phyloP scores from a whole-genome alignment of 2,888 invertebrate species.

The Apodemia mormo region DNA sequence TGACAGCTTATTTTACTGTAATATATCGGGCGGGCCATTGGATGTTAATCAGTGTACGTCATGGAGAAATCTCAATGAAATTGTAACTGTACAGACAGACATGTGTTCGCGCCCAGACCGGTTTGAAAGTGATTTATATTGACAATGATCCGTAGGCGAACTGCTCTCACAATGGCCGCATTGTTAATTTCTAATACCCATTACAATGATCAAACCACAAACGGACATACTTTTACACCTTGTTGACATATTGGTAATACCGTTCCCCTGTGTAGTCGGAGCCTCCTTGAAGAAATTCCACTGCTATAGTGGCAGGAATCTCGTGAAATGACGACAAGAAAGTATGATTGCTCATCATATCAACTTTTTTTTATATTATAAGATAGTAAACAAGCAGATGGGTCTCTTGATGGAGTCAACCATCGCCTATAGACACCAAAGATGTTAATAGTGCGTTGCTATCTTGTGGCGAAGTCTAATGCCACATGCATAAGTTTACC shows the following conservation, averaged over 20 bases:
- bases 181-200: conserved; percentile 22
- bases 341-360: too few relatives aligned
- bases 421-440: too few relatives aligned
- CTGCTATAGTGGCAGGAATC: too few relatives aligned
- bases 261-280: too few relatives aligned
- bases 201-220: conserved; percentile 2
- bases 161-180: conserved; percentile 21
- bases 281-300: too few relatives aligned
- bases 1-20: neutral
- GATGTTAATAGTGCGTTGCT: too few relatives aligned
- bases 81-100: conserved; percentile 3
- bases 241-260: neutral
- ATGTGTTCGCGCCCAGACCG: conserved; percentile 27
- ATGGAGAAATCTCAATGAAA: conserved; percentile 12
- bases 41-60: neutral
- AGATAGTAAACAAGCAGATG: too few relatives aligned
- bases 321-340: too few relatives aligned
- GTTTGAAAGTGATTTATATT: conserved; percentile 34
- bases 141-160: conserved; percentile 31
- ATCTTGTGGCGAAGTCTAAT: too few relatives aligned
- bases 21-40: neutral
- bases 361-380: too few relatives aligned
- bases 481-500: too few relatives aligned
- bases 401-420: too few relatives aligned
- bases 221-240: conserved; percentile 1